Percentiles rank a stretch among this genome's conserved stretches.
Conservation (phyloP, 2,797 vertebrate species). For the Intellagama lesueurii region DNA sequence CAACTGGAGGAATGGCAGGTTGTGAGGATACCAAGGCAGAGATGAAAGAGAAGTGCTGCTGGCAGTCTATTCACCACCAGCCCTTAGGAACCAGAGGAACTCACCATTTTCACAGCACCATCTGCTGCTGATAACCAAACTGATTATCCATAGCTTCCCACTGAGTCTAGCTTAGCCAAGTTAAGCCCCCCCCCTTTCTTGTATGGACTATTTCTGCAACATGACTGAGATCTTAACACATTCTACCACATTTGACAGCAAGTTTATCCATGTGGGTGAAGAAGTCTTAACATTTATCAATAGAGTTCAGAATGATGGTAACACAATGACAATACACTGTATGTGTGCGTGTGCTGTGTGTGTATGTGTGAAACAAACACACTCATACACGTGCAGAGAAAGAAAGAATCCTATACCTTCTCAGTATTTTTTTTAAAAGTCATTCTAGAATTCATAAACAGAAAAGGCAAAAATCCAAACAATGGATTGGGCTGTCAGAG, state of each 20-base stretch:
- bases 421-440: not conserved
- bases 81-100: conserved; percentile 29
- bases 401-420: no score
- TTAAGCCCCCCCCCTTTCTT: conserved; percentile 51
- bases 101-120: conserved; percentile 50
- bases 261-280: not conserved
- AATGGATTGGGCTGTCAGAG: not conserved
- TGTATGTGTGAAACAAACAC: not conserved
- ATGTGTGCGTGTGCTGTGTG: not conserved
- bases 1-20: not conserved
- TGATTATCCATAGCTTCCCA: conserved; percentile 63
- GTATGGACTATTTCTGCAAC: conserved; percentile 44
- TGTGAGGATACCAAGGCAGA: conserved; percentile 18
- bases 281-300: not conserved
- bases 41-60: conserved; percentile 16
- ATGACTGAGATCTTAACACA: conserved; percentile 54
- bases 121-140: conserved; percentile 68
- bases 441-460: conserved; percentile 34
- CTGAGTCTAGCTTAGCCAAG: conserved; percentile 52
- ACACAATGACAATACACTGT: not conserved
- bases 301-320: not conserved
- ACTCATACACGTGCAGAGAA: no score
- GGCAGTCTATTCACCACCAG: conserved; percentile 19
- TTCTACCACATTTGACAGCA: conserved; percentile 51
- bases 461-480: conserved; percentile 45